Conservation (phyloP, 2,113 vertebrate genomes). For the Crotalus viridis region DNA sequence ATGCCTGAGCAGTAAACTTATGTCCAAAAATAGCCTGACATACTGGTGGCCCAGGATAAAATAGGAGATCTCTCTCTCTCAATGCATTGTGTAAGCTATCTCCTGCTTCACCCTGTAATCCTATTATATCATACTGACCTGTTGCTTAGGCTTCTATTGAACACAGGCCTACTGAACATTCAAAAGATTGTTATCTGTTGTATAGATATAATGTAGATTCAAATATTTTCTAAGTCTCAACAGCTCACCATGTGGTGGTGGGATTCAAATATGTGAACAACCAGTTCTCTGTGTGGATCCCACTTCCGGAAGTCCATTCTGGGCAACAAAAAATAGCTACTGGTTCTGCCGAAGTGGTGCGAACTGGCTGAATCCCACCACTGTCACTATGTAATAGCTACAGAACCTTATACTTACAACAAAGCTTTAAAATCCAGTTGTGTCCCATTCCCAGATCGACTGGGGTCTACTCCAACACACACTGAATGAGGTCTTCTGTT, state of each 20-base stretch:
- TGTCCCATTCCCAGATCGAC: not conserved
- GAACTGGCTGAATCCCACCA: no score
- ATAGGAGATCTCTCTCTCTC: not conserved
- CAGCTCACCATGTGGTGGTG: no score
- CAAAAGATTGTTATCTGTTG: not conserved
- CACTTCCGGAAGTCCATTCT: no score
- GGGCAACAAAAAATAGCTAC: no score
- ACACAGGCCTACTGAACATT: not conserved
- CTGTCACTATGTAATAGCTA: not conserved
- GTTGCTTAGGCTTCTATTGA: not conserved
- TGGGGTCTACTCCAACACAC: not conserved
- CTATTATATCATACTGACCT: not conserved
- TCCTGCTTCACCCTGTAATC: not conserved
- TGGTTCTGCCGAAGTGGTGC: no score
- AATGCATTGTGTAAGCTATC: not conserved
- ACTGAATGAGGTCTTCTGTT: not conserved
- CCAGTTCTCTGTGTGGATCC: no score
- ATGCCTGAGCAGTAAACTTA: not conserved
- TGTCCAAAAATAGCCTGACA: not conserved
- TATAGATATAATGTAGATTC: not conserved
- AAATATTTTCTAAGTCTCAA: not conserved
- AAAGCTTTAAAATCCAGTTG: not conserved
- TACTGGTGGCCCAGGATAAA: not conserved
- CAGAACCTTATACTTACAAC: not conserved
- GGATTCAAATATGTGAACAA: no score